Evolutionary conservation across 1,140 invertebrate genomes (phyloP), one percentile per base, ranked within the genome.

Genomic region (Halictus rubicundus): DNA sequence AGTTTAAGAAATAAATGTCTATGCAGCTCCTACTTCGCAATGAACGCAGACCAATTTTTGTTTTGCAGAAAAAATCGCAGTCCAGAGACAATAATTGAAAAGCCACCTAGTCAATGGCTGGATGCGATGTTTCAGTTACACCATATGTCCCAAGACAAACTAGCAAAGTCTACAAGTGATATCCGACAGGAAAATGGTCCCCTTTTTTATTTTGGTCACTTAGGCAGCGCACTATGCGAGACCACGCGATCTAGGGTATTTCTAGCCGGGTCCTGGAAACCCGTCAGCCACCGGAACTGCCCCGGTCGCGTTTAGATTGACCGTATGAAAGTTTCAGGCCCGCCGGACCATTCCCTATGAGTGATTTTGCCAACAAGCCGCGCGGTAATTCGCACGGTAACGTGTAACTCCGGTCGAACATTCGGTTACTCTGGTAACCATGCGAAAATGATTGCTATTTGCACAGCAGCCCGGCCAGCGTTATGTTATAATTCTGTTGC

Each of bases 391-490:
- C n/a, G 9, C 16, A 19, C 64, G 12, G 2, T 8, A 52, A 5
- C 25, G 2, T 63, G 39, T 54, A 64, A 64, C 68, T 21, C 49
- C 71, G 61, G 59, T 71, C 76, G 76, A 78, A 78, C 66, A 64
- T 72, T 78, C 68, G 37, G 42, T 46, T 46, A 1, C 25, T 65
- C 16, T n/a, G 27, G 19, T 65, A 78, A 61, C 10, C 23, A 25
- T 68, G 72, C 72, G 76, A 72, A 72, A 78, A 61, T 72, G 60
- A 72, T 78, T 78, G 72, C 49, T 78, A 78, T 78, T 78, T 78
- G 64, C 72, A 37, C 60, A 8, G 46, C 16, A 32, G 16, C 16
- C 23, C 32, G 60, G 57, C 37, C 37, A n/a, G 39, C 16, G 49
- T 54, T 65, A 61, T 19, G 69, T 63, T 72, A 64, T 70, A 72